Evolutionary conservation across 2,797 vertebrate genomes (phyloP).

Genomic region (Amazona finschi): DNA sequence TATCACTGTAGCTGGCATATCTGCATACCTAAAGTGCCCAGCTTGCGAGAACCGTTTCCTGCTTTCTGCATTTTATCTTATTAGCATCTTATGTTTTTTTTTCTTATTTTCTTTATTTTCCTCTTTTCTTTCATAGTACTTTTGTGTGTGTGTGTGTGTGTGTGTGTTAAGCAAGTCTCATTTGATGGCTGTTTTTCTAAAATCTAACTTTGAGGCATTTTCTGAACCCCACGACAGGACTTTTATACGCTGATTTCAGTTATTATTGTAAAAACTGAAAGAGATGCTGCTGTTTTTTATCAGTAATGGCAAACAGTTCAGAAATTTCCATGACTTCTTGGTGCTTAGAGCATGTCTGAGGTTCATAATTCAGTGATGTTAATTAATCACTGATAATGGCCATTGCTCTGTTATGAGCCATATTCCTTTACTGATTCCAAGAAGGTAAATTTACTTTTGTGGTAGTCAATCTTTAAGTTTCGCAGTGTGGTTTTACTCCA

Average conservation of each 20-base stretch:
- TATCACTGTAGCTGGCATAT: background rate
- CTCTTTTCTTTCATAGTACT: background rate
- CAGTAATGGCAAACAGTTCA: background rate
- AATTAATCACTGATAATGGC: background rate
- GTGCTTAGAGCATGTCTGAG: background rate
- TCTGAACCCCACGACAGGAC: background rate
- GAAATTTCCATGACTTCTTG: background rate
- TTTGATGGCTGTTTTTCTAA: background rate
- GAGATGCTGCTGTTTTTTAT: background rate
- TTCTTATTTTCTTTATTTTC: background rate
- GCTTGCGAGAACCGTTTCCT: background rate
- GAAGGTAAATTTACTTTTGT: background rate
- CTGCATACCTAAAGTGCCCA: background rate
- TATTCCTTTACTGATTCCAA: background rate
- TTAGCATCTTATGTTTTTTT: background rate
- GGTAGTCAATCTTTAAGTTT: background rate
- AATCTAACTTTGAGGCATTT: background rate
- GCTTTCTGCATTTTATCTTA: background rate
- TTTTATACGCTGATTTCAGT: background rate
- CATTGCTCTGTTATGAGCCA: background rate
- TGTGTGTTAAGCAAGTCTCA: background rate
- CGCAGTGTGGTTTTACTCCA: background rate
- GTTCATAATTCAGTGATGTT: background rate
- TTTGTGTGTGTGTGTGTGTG: too few species aligned
- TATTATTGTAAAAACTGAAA: background rate